Percentiles rank a stretch among this genome's conserved stretches.
These are phyloP conservation scores for Tricholaema leucomelas DNA, from an alignment of 2,113 vertebrate genomes.

Conservation along the genomic window DNA sequence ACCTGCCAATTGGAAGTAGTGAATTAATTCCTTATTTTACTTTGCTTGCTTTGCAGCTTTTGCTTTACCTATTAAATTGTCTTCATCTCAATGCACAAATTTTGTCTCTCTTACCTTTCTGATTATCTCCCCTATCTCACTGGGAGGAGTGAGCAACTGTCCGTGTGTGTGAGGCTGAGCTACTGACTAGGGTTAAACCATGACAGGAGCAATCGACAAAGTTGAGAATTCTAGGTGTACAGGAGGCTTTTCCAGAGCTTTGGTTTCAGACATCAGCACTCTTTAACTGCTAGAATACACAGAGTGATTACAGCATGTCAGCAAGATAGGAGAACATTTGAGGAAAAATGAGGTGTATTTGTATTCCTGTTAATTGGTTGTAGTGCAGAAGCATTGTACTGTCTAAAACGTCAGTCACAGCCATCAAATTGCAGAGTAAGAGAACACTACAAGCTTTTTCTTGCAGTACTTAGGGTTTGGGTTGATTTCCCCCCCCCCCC, in stretches of 20 bases:
- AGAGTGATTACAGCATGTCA: not conserved
- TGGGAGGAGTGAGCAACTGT: not conserved
- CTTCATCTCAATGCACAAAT: not conserved
- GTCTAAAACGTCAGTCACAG: not conserved
- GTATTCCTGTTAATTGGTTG: not conserved
- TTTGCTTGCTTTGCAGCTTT: not conserved
- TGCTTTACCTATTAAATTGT: not conserved
- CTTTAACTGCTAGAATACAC: not conserved
- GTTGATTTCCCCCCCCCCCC: too few species aligned
- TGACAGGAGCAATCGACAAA: not conserved
- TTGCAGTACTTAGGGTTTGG: not conserved
- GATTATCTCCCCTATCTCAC: not conserved
- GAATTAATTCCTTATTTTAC: not conserved
- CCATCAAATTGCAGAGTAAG: not conserved
- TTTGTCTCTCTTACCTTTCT: not conserved
- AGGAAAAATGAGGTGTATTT: not conserved
- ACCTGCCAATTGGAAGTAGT: fast-evolving
- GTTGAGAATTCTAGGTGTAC: not conserved
- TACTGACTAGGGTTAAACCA: not conserved
- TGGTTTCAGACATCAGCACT: not conserved
- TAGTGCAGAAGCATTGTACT: not conserved
- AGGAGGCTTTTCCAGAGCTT: not conserved
- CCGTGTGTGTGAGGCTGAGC: not conserved
- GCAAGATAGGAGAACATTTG: not conserved
- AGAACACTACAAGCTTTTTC: not conserved